Percentiles rank a stretch among this genome's conserved stretches.
phyloP scores from a whole-genome alignment of 1,140 invertebrate genomes.

The Drosophila triauraria region DNA sequence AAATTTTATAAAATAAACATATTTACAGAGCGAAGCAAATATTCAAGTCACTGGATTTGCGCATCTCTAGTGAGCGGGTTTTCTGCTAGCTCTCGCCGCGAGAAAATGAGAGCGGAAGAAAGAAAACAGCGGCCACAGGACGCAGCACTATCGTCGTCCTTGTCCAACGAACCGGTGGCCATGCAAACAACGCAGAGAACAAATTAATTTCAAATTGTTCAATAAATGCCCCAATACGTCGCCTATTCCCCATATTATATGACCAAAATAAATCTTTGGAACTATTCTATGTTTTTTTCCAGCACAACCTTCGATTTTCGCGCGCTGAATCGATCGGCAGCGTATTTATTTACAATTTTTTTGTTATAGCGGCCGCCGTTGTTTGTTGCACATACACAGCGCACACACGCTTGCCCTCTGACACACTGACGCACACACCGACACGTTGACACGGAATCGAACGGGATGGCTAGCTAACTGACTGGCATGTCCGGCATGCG shows the following conservation, averaged over 20 bases:
- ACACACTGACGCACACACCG: conserved; percentile 42
- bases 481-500: conserved; percentile 7
- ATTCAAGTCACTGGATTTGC: background rate
- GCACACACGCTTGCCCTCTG: conserved; percentile 28
- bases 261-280: background rate
- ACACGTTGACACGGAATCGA: conserved; percentile 57
- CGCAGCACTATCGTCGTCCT: conserved; percentile 47
- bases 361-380: conserved; percentile 45
- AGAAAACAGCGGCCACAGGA: conserved; percentile 38
- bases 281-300: background rate
- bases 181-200: conserved; percentile 48
- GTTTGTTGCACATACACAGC: conserved; percentile 50
- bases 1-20: background rate
- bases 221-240: conserved; percentile 8
- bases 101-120: conserved; percentile 16
- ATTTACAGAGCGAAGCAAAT: background rate
- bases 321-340: conserved; percentile 11
- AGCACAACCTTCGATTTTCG: conserved; percentile 19
- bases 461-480: conserved; percentile 31
- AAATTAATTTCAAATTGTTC: conserved; percentile 28
- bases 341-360: conserved; percentile 61
- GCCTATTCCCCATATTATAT: background rate
- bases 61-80: conserved; percentile 33
- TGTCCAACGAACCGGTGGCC: conserved; percentile 40
- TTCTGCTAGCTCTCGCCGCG: conserved; percentile 8